Base-by-base conservation (phyloP, 2,113 vertebrate species). In the Heterotis niloticus region DNA sequence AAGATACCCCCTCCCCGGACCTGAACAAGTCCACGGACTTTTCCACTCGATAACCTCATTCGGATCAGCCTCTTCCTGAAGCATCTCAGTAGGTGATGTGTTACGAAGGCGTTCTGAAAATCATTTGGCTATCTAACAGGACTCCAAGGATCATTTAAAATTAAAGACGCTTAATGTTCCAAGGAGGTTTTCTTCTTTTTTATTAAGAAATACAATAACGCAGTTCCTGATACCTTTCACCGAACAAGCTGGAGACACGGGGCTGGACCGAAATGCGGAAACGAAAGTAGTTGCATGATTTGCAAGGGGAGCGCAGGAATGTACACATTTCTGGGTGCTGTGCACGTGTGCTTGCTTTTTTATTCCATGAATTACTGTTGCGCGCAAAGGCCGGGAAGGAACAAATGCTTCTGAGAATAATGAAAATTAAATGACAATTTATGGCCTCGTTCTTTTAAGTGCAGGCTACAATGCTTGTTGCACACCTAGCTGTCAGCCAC, bases 341-440 rank as follows among this genome's bases (percentile, higher is more conserved):
- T 72, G 44, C n/a, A 20, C 14, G 1, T 52, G 70, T 18, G 73
- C 24, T 12, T 26, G 64, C 16, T 26, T 77, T 62, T 26, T 67
- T 73, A 80, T 77, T 82, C 70, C 68, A 28, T 74, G 82, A 85
- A 79, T 54, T 14, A 81, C 89, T 87, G 83, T 59, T 10, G 51
- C 84, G 86, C 85, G 82, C 81, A 82, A 87, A 79, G 83, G 85
- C 80, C 78, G 11, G 76, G 80, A n/a, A 78, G 79, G 80, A 79
- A 77, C 81, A 85, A 87, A 85, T 82, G 83, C 74, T 80, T 83
- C 80, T 80, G 79, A 64, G 80, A 84, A 87, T 87, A 86, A 89
- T 86, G 65, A 86, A 85, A 88, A 90, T 83, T 83, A 86, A 84
- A 88, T 83, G 83, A 86, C 87, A 88, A 85, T 91, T 90, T 90